Percentiles rank a stretch among this genome's conserved stretches.
Conservation (phyloP, 2,797 vertebrate genomes). For the Lacerta viridis region DNA sequence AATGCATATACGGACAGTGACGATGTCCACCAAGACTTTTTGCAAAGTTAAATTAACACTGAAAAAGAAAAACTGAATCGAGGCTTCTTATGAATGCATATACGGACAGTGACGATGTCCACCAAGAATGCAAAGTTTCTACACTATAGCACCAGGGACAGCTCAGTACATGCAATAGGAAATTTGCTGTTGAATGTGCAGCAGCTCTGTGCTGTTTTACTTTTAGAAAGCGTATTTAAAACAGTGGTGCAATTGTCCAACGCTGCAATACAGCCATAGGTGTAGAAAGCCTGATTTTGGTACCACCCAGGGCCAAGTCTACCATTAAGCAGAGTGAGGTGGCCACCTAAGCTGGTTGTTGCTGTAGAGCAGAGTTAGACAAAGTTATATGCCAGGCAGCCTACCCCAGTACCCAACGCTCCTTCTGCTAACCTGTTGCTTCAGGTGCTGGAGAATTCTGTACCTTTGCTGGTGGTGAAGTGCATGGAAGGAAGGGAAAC, state of each 20-base stretch:
- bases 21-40: neutral
- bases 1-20: neutral
- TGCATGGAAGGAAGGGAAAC: too few relatives aligned
- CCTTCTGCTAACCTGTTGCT: too few relatives aligned
- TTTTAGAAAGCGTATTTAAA: neutral
- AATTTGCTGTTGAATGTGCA: neutral
- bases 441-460: too few relatives aligned
- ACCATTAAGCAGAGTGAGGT: too few relatives aligned
- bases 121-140: neutral
- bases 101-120: neutral
- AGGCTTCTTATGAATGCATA: neutral
- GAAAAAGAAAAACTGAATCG: constrained; percentile 19
- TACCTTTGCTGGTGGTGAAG: too few relatives aligned
- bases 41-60: constrained; percentile 25
- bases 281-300: neutral
- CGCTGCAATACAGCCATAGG: too few relatives aligned
- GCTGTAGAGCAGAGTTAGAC: too few relatives aligned
- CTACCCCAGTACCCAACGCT: too few relatives aligned
- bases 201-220: neutral
- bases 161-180: neutral
- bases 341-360: too few relatives aligned
- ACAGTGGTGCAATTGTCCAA: too few relatives aligned
- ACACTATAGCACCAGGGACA: neutral
- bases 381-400: too few relatives aligned
- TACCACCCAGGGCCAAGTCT: too few relatives aligned